Evolutionary conservation across 2,113 vertebrate species (phyloP).

Genomic region (Eidolon helvum): DNA sequence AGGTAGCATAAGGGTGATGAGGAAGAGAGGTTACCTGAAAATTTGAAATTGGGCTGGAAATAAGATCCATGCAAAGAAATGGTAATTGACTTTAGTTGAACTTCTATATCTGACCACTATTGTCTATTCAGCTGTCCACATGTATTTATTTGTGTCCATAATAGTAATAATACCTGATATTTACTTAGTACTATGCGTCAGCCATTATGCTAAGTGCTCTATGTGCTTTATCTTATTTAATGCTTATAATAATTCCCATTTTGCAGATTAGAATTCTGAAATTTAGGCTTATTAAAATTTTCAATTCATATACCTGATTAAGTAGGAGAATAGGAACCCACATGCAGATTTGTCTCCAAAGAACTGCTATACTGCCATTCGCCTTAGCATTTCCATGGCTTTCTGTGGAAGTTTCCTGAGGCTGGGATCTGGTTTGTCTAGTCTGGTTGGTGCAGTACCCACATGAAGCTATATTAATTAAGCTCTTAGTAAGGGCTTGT

Average conservation of each 20-base stretch:
- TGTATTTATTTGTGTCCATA: neutral
- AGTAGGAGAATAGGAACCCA: neutral
- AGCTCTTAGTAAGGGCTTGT: neutral
- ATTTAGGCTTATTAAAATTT: constrained; percentile 9
- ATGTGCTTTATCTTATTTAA: neutral
- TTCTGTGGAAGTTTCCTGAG: neutral
- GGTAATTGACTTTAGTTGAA: neutral
- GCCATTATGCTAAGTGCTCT: neutral
- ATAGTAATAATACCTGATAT: neutral
- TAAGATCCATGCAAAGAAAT: neutral
- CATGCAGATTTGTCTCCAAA: neutral
- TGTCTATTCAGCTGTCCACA: neutral
- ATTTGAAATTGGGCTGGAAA: constrained; percentile 7
- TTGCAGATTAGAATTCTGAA: neutral
- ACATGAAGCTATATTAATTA: neutral
- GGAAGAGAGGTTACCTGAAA: neutral
- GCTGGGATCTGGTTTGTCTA: neutral
- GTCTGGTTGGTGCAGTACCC: neutral
- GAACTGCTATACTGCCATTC: neutral
- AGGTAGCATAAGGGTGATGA: neutral
- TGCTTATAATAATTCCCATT: neutral
- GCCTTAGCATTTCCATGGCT: neutral
- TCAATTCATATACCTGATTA: neutral
- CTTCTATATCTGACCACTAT: neutral
- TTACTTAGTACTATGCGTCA: neutral